Percentiles rank a stretch among this genome's conserved stretches.
Evolutionary conservation across 2,888 invertebrate species (phyloP).

Genomic region (Melanostoma mellinum): DNA sequence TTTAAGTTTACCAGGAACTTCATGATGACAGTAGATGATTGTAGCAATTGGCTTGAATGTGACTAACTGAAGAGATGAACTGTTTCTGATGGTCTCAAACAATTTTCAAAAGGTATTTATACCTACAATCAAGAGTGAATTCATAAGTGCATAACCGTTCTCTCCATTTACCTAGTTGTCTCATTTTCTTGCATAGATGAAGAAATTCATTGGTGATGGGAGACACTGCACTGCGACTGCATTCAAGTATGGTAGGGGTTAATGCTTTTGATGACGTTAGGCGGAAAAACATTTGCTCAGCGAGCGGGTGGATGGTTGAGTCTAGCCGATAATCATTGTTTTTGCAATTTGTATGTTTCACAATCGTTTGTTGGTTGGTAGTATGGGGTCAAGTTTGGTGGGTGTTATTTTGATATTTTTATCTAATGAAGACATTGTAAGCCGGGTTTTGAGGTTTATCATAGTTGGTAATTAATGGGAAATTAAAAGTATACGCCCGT

Average conservation of each 20-base stretch:
- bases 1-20: slow-evolving; percentile 51
- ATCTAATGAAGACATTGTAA: too few relatives aligned
- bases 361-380: too few relatives aligned
- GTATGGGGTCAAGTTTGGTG: too few relatives aligned
- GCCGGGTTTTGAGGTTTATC: too few relatives aligned
- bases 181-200: slow-evolving; percentile 32
- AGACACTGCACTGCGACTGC: not conserved
- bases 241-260: not conserved
- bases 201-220: slow-evolving; percentile 34
- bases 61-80: slow-evolving; percentile 49
- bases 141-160: slow-evolving; percentile 55
- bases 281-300: not conserved
- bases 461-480: too few relatives aligned
- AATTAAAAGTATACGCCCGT: too few relatives aligned
- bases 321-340: too few relatives aligned
- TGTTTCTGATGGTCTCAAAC: slow-evolving; percentile 56
- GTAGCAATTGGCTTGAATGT: slow-evolving; percentile 15
- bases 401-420: too few relatives aligned
- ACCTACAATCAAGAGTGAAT: slow-evolving; percentile 22
- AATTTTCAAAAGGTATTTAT: slow-evolving; percentile 62
- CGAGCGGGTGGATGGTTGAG: too few relatives aligned
- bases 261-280: slow-evolving; percentile 20
- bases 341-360: too few relatives aligned
- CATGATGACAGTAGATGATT: slow-evolving; percentile 45
- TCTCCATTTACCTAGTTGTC: slow-evolving; percentile 12